Conservation (phyloP, 2,113 vertebrate species). For the Neogobius melanostomus region DNA sequence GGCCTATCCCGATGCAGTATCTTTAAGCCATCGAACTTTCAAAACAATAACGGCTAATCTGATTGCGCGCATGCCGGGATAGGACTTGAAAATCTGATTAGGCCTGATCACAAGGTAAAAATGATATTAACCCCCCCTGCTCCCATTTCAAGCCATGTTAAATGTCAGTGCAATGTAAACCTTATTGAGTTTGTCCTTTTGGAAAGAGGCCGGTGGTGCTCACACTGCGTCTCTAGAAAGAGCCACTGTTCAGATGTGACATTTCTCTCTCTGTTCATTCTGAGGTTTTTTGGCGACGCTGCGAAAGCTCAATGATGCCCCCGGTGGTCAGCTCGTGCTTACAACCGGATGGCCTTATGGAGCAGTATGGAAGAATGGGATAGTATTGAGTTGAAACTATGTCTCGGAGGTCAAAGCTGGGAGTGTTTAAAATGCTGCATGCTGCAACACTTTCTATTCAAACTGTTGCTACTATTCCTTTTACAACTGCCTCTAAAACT, state of each 20-base stretch:
- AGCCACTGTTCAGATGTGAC: background rate
- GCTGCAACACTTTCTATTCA: too few relatives aligned
- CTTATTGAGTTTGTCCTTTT: conserved; percentile 3
- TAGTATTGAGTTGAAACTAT: too few relatives aligned
- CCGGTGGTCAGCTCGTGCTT: conserved; percentile 38
- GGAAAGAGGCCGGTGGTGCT: conserved; percentile 9
- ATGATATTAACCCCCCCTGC: conserved; percentile 1
- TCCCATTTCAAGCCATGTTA: conserved; percentile 8
- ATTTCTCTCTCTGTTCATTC: background rate
- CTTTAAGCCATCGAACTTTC: conserved; percentile 36
- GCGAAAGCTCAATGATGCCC: conserved; percentile 47
- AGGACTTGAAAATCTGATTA: conserved; percentile 20
- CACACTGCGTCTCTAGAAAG: background rate
- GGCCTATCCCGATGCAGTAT: conserved; percentile 10
- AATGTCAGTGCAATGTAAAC: conserved; percentile 2
- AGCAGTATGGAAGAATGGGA: too few relatives aligned
- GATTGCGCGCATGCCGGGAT: conserved; percentile 12
- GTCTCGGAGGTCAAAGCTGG: too few relatives aligned
- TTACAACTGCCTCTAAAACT: too few relatives aligned
- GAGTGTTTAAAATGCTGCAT: too few relatives aligned
- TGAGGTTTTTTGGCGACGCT: background rate
- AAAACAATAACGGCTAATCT: conserved; percentile 23
- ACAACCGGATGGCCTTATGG: background rate
- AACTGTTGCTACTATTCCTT: too few relatives aligned
- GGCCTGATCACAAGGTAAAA: background rate